Evolutionary conservation across 2,113 vertebrate species (phyloP), one percentile per base, ranked within the genome.

Genomic region (Leuciscus idus): DNA sequence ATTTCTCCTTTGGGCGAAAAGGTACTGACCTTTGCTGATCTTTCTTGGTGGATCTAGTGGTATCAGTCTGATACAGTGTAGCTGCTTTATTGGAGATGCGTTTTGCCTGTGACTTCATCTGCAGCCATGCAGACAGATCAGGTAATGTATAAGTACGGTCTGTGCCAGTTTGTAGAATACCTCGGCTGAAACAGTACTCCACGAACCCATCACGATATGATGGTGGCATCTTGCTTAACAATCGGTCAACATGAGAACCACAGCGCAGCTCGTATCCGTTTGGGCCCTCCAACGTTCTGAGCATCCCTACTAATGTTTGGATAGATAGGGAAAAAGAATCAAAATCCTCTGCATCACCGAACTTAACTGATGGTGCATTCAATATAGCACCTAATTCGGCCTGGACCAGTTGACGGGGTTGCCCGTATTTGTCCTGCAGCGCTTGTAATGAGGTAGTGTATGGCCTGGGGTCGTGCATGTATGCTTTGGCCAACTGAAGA

Each of bases 221-320:
- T 2, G 66, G 9, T n/a, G 81, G 81, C 13, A 89, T 57, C 26
- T 89, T 89, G 43, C 48, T 52, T 17, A 89, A 23, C 21, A 86
- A 46, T 1, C 50, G 50, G 26, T 89, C 75, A 4, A 83, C 81
- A 30, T 86, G 79, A 11, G 80, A 86, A 28, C 85, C 57, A 66
- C 88, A 89, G 12, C 23, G 36, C 21, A 87, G 48, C 50, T 90
- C 81, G 7, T 68, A 73, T 0, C 36, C 19, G 6, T 36, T 50
- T 26, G 74, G 28, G 0, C 80, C 83, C 12, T 85, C 75, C 46
- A 87, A 75, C 9, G 61, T 75, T 0, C 4, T 82, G 12, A 90
- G 46, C 82, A 89, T 75, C 2, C 86, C 84, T 62, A 62, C 61
- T 62, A 62, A 3, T 26, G n/a, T 62, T 62, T 62, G 61, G 61